Conservation (phyloP, 1,140 invertebrate genomes). For the Bombus balteatus region DNA sequence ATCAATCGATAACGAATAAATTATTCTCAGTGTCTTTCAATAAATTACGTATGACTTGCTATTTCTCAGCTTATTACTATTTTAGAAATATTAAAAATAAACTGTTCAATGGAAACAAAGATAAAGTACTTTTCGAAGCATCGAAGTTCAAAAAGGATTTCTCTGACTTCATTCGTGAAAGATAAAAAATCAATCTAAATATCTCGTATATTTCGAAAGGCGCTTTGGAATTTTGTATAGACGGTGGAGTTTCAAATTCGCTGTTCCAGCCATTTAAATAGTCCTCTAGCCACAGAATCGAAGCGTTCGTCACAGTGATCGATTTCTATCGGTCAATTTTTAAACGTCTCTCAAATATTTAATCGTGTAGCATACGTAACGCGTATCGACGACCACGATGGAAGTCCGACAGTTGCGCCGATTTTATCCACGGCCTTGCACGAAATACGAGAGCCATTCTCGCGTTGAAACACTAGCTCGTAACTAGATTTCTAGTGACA, state of each 20-base stretch:
- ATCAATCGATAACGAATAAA: neutral
- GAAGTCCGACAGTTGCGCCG: constrained; percentile 34
- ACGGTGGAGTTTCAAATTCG: neutral
- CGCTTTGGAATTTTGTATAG: neutral
- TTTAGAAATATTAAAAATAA: neutral
- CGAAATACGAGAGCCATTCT: constrained; percentile 47
- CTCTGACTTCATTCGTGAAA: no score
- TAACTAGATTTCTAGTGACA: constrained; percentile 42
- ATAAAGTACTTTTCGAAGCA: no score
- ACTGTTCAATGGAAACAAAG: no score
- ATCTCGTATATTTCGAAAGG: neutral
- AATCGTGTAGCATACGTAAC: constrained; percentile 1
- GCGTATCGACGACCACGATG: constrained; percentile 13
- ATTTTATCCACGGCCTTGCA: constrained; percentile 59
- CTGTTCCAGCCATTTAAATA: neutral
- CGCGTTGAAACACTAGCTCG: constrained; percentile 26
- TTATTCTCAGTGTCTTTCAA: neutral
- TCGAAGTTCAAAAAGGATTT: no score
- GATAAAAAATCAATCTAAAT: neutral
- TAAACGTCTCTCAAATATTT: constrained; percentile 28
- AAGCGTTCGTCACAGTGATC: neutral
- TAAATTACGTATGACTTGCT: neutral
- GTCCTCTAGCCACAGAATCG: neutral
- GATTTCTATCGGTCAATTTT: constrained; percentile 11
- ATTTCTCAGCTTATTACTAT: neutral